Evolutionary conservation across 1,140 invertebrate species (phyloP).

Genomic region (Heliothis subflexa): DNA sequence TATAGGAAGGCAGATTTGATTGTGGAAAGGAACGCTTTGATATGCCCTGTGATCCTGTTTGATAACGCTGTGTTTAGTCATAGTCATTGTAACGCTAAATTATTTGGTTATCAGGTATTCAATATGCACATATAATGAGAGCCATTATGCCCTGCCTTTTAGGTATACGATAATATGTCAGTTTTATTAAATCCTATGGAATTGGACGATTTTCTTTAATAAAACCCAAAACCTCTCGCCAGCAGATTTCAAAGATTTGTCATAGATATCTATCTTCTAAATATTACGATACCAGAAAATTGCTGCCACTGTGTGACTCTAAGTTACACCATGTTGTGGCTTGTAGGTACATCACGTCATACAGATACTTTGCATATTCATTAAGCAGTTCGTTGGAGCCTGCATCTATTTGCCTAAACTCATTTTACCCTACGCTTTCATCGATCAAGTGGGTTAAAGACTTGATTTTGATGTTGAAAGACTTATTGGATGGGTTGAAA

Average conservation of each 20-base stretch:
- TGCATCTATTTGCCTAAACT: slow-evolving; percentile 30
- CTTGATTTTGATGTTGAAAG: not conserved
- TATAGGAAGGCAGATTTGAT: too few relatives aligned
- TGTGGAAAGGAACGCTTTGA: too few relatives aligned
- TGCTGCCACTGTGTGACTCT: slow-evolving; percentile 32
- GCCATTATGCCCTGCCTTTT: too few relatives aligned
- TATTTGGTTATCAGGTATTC: too few relatives aligned
- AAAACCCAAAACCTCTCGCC: too few relatives aligned
- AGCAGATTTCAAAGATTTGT: not conserved
- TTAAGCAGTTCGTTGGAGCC: slow-evolving; percentile 47
- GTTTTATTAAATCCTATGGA: too few relatives aligned
- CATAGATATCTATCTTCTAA: not conserved
- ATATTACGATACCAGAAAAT: not conserved
- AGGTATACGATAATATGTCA: too few relatives aligned
- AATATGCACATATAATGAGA: too few relatives aligned
- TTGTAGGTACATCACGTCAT: slow-evolving; percentile 47
- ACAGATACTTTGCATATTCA: slow-evolving; percentile 56
- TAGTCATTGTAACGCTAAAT: too few relatives aligned
- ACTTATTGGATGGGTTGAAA: not conserved
- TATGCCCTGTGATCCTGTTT: too few relatives aligned
- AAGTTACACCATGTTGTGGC: slow-evolving; percentile 32
- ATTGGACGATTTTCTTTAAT: too few relatives aligned
- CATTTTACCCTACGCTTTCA: slow-evolving; percentile 3
- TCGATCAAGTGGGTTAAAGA: slow-evolving; percentile 18
- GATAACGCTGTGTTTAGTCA: too few relatives aligned